Evolutionary conservation across 2,797 vertebrate species (phyloP).

Genomic region (Arnoldichthys spilopterus): DNA sequence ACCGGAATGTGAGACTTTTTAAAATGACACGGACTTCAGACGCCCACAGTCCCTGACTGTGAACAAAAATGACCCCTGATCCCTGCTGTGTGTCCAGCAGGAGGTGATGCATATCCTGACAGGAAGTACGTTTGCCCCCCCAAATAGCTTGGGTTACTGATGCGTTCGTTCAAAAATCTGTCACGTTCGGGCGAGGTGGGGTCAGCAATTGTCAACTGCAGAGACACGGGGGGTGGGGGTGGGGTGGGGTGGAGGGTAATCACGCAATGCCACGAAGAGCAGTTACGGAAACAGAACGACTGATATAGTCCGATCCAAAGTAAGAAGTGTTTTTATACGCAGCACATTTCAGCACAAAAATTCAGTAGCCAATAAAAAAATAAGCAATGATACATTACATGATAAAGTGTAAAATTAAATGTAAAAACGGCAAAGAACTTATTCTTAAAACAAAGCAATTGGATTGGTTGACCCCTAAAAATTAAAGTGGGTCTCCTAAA

Average conservation of each 20-base stretch:
- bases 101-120: constrained; percentile 55
- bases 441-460: too few species aligned
- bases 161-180: constrained; percentile 53
- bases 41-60: constrained; percentile 10
- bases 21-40: not conserved
- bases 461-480: too few species aligned
- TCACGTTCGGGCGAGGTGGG: constrained; percentile 34
- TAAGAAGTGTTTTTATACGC: not conserved
- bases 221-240: too few species aligned
- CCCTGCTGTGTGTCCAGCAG: constrained; percentile 42
- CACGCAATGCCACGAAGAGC: not conserved
- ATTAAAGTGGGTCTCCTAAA: too few species aligned
- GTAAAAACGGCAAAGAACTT: too few species aligned
- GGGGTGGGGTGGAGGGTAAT: not conserved
- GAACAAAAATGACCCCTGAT: constrained; percentile 29
- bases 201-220: constrained; percentile 14
- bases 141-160: constrained; percentile 37
- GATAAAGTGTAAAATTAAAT: too few species aligned
- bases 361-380: not conserved
- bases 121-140: constrained; percentile 46
- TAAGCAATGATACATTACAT: too few species aligned
- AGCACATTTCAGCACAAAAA: not conserved
- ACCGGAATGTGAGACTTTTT: not conserved
- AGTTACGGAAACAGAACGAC: not conserved
- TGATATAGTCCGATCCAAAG: not conserved